Conservation (phyloP, 2,113 vertebrate species). For the Oryzias woworae region DNA sequence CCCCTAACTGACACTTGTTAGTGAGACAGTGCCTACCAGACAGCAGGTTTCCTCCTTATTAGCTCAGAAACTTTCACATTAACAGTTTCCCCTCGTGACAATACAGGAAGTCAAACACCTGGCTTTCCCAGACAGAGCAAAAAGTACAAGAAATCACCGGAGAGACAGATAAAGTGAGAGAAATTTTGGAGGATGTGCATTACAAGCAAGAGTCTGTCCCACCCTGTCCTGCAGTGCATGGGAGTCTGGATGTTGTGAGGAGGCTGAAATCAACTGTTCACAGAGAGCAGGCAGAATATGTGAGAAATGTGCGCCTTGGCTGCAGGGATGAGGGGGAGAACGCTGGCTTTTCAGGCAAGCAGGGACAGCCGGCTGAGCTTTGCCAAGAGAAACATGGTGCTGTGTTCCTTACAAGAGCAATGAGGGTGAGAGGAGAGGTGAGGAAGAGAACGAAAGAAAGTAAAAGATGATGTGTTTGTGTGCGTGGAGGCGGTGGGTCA, state of each 20-base stretch:
- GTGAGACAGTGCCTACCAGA: conserved; percentile 47
- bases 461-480: conserved; percentile 30
- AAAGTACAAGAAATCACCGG: conserved; percentile 58
- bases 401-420: conserved; percentile 70
- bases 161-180: conserved; percentile 40
- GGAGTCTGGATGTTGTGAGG: conserved; percentile 57
- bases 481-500: conserved; percentile 16
- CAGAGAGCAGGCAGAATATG: conserved; percentile 78
- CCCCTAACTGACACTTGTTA: conserved; percentile 49
- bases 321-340: conserved; percentile 69
- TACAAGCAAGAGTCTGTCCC: conserved; percentile 62
- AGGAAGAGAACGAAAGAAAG: conserved; percentile 37
- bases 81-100: conserved; percentile 49
- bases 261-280: conserved; percentile 66
- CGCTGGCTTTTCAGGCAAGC: conserved; percentile 76
- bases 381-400: conserved; percentile 80
- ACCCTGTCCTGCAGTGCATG: conserved; percentile 63
- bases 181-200: conserved; percentile 59
- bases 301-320: conserved; percentile 80
- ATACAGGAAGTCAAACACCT: conserved; percentile 66
- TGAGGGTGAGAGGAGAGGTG: conserved; percentile 57
- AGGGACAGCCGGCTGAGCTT: conserved; percentile 80
- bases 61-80: conserved; percentile 57
- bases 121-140: conserved; percentile 43
- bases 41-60: conserved; percentile 58